phyloP scores from a whole-genome alignment of 2,888 invertebrate genomes.

The Palloptera scutellata region DNA sequence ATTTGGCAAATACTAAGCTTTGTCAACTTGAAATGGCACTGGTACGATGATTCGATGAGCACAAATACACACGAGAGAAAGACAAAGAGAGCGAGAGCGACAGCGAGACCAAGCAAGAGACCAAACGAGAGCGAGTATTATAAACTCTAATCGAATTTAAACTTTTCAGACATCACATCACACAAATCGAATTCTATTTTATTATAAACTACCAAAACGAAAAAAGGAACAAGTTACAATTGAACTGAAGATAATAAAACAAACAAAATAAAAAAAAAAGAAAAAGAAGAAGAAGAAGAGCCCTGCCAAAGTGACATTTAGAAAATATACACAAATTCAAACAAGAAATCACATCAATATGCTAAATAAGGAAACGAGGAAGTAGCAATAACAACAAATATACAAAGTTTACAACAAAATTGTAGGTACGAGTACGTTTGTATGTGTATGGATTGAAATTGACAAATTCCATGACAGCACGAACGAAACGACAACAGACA shows the following conservation, averaged over 20 bases:
- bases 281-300: not conserved
- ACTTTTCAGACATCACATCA: conserved; percentile 40
- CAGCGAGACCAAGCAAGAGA: no score
- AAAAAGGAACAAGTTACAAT: not conserved
- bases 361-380: conserved; percentile 5
- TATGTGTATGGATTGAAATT: conserved; percentile 23
- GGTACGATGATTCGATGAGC: not conserved
- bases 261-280: not conserved
- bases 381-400: conserved; percentile 6
- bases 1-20: not conserved
- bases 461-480: conserved; percentile 26
- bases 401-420: not conserved
- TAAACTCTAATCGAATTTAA: conserved; percentile 40
- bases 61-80: not conserved
- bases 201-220: not conserved
- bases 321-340: not conserved
- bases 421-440: not conserved
- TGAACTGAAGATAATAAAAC: not conserved
- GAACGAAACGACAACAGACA: not conserved
- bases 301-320: conserved; percentile 20
- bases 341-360: conserved; percentile 17
- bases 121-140: not conserved
- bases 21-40: not conserved
- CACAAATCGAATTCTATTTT: conserved; percentile 1
- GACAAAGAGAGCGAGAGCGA: no score